Base-by-base conservation (phyloP, 2,113 vertebrate genomes). In the Sceloporus tristichus region DNA sequence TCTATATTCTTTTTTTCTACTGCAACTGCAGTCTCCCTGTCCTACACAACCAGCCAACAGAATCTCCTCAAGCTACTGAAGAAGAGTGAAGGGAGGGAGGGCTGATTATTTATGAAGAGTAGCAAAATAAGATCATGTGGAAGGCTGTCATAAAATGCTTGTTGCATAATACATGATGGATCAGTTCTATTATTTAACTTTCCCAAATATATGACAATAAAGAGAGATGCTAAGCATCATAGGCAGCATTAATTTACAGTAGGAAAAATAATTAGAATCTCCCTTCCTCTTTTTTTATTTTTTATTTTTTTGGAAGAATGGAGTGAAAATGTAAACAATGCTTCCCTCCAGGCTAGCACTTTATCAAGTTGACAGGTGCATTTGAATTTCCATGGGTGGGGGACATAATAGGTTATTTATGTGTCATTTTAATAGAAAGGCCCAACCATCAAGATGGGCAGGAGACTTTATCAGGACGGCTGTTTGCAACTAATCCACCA, bases 251-350 rank as follows among this genome's bases (percentile, higher is more conserved):
- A 98, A 99, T 99, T 99, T 99, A 98, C 98, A 98, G 98, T 98
- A 96, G 97, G 97, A 98, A 97, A 98, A 99, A 99, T 99, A 99
- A 99, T 99, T 99, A 99, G 98, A 99, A 98, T 99, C 98, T 98
- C 98, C 98, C 98, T 38, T 68, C n/a, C 68, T 14, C 19, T 25
- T 5, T 34, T 34, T n/a, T 6, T 34, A 42, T 65, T 16, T 40
- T 53, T 5, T 48, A 25, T 53, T 99, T 99, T 97, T 98, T 98
- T 97, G 97, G 96, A 98, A 98, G 98, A 99, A 98, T 98, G 97
- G 98, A 98, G 98, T 98, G 98, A 99, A 99, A 99, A 98, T 99
- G 98, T 99, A 99, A 99, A 99, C 98, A 99, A 99, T 98, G 98
- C 98, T 98, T 98, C 98, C 98, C 98, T 98, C 97, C 98, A 98